Conservation (phyloP, 2,797 vertebrate genomes). For the Scolopax bukidnonensis region DNA sequence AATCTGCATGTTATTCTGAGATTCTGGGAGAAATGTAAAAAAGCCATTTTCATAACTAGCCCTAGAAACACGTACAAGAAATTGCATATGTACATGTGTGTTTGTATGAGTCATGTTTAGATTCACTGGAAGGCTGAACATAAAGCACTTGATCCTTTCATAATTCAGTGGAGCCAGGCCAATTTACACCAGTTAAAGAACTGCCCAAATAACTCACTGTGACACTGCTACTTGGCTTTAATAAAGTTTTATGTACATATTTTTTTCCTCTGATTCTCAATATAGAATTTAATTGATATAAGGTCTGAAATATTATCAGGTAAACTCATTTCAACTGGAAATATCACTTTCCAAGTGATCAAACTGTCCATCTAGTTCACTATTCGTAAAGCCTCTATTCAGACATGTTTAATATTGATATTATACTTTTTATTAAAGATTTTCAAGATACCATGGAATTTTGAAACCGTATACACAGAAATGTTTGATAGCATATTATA, state of each 20-base stretch:
- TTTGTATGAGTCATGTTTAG: conserved; percentile 2
- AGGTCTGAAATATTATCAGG: conserved; percentile 61
- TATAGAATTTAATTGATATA: conserved; percentile 62
- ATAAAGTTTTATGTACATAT: not conserved
- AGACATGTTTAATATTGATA: conserved; percentile 16
- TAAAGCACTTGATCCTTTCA: not conserved
- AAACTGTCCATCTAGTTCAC: conserved; percentile 55
- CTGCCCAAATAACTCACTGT: not conserved
- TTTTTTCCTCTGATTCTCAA: conserved; percentile 64
- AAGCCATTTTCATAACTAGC: conserved; percentile 27
- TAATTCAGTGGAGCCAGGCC: not conserved
- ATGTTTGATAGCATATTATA: not conserved
- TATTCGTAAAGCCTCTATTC: conserved; percentile 60
- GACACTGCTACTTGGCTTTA: conserved; percentile 59
- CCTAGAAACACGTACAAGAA: conserved; percentile 30
- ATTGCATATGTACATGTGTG: not conserved
- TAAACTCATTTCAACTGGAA: conserved; percentile 62
- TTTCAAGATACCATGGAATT: conserved; percentile 11
- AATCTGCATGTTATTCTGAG: not conserved
- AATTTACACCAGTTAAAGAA: not conserved
- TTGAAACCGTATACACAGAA: not conserved
- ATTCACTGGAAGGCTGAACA: conserved; percentile 35
- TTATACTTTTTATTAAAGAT: conserved; percentile 41
- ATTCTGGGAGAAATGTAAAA: not conserved
- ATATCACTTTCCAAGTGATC: conserved; percentile 59